Evolutionary conservation across 2,888 invertebrate genomes (phyloP), one percentile per base, ranked within the genome.

Genomic region (Polyploca ridens): DNA sequence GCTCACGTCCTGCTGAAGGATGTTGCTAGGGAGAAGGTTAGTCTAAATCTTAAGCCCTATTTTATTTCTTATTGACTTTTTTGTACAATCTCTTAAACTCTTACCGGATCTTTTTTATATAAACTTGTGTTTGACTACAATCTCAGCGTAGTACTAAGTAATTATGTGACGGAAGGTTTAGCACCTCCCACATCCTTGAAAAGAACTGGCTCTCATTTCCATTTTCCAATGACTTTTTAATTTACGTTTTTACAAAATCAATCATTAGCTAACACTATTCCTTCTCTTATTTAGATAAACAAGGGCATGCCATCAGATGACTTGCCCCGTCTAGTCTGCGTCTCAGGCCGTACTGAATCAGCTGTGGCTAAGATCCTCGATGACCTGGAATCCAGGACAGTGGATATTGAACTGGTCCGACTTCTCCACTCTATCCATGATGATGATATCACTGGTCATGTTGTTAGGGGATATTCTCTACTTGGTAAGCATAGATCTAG

Each of bases 261-360:
- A 10, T 10, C 7, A 41, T 1, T 14, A 38, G 2, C 10, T 8
- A 38, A 38, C 38, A 0, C 38, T 33, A 41, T 33, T 69, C 67
- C 44, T 65, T 69, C 66, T 58, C 68, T 46, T 0, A 61, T 62
- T 6, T 67, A 94, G 94, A 85, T 92, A 0, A 96, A 96, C 82
- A 90, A 94, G 1, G 96, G 95, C 14, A 78, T 95, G 14, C 96
- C 97, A 0, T 78, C 83, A 0, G 97, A 97, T 75, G 94, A 96
- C 73, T 82, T 97, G 0, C 97, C 97, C 0, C 95, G 98, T 63
- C 87, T 99, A 61, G 95, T 97, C 7, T 95, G 95, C 61, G 95
- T 95, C 67, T 97, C 97, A 57, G 98, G 98, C 0, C 95, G 99
- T 63, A 97, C 97, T 0, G 96, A 97, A 79, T 96, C 97, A 63